Evolutionary conservation across 2,113 vertebrate species (phyloP), one percentile per base, ranked within the genome.

Genomic region (Gadus chalcogrammus): DNA sequence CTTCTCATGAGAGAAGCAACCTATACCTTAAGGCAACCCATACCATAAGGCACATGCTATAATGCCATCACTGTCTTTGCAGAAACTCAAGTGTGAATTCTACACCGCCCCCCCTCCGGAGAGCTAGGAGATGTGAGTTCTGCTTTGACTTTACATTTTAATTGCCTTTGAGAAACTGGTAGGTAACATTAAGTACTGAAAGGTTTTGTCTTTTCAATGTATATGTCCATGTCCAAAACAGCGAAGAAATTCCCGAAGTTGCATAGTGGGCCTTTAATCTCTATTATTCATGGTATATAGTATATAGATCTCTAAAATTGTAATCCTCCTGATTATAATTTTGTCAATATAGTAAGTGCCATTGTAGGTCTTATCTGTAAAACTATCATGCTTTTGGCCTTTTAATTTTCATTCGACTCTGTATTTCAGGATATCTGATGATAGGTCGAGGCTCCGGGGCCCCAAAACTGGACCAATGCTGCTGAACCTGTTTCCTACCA

Each of bases 41-140:
- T 12, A 4, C 18, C 4, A 7, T 67, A 24, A 15, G 42, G n/a
- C 17, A 31, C 4, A 17, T 18, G 5, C 22, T 52, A 15, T 42
- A 1, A 1, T 31, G 0, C 4, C 18, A 69, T 5, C 53, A 70
- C 56, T 83, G 22, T 77, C n/a, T 4, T n/a, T 79, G 55, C 82
- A 93, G 92, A 89, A 87, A 81, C 91, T 88, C 70, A 92, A 90
- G 78, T 91, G 88, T 71, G 88, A n/a, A 89, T 85, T 87, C 90
- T 52, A 80, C 88, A 87, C 82, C 1, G 53, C 72, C 7, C 84
- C 84, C 72, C 80, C 84, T 28, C 58, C 85, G 59, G 82, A 90
- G 66, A 88, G 76, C 73, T 89, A 84, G 81, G 76, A 66, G 42
- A 75, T 83, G 91, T 92, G 74, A 79, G 76, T 58, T 17, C 55